Evolutionary conservation across 92 coral and sea anemone species (phyloP), one percentile per base, ranked within the genome.

Genomic region (Heliopora coerulea): DNA sequence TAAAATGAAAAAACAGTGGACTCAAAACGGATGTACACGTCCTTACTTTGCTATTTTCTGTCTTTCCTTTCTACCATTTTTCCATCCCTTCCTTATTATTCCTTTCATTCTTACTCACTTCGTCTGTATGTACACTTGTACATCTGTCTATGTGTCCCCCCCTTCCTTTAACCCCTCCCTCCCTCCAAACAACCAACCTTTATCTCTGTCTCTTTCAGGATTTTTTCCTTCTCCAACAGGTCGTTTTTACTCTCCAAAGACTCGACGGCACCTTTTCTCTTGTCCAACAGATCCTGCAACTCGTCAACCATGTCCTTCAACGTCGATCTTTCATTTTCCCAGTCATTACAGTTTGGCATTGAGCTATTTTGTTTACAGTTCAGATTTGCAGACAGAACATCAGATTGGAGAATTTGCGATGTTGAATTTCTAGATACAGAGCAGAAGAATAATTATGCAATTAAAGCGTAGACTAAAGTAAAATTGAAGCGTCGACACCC

Each of bases 141-240:
- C 42, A 5, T 12, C 42, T 37, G 5, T 12, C 42, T 37, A 4
- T 12, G 6, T 37, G 5, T 37, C 42, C 42, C 42, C 12, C 42
- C 42, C 42, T 37, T 37, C 12, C 42, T 37, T 37, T 37, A 5
- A n/a, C n/a, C n/a, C n/a, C n/a, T n/a, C n/a, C n/a, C n/a, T n/a
- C n/a, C n/a, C n/a, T n/a, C n/a, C n/a, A n/a, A n/a, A 33, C 11
- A 18, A 31, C 74, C 5, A 69, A 88, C 96, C 98, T 90, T 93
- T 48, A 90, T 79, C 63, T 93, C 96, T 5, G 96, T 85, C 58
- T 93, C 98, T 58, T 80, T 75, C 50, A 93, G 74, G 8, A 88
- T 88, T 25, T 90, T 90, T 72, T 93, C 98, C 57, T 93, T 93
- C 59, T 93, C 96, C 72, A 90, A 35, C 26, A 93, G 78, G 63